A percentile compares a stretch with the other conserved stretches of the same genome.
These are phyloP conservation scores for Camponotus vicinus DNA, from an alignment of 1,140 invertebrate species.

Conservation along the genomic window DNA sequence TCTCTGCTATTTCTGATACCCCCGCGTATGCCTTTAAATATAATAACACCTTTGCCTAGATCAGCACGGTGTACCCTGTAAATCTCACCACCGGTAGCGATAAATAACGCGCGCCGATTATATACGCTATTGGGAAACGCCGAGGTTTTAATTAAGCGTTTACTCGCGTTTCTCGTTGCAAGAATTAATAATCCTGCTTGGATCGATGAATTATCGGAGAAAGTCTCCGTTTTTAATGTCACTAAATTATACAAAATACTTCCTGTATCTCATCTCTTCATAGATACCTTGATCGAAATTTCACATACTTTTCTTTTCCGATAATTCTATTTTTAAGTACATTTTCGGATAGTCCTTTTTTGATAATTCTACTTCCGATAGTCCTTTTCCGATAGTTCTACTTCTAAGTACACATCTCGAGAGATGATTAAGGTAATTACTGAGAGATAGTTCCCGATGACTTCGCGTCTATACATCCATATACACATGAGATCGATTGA, in stretches of 20 bases:
- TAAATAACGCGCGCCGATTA: constrained; percentile 57
- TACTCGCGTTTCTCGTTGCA: constrained; percentile 26
- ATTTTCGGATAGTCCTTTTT: background rate
- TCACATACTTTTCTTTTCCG: constrained; percentile 15
- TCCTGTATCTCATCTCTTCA: background rate
- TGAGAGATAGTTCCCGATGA: constrained; percentile 7
- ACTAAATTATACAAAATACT: background rate
- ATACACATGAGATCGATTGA: background rate
- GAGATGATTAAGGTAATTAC: constrained; percentile 23
- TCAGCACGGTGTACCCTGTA: constrained; percentile 20
- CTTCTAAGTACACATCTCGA: background rate
- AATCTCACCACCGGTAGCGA: constrained; percentile 14
- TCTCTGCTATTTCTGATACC: constrained; percentile 18
- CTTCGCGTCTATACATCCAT: background rate
- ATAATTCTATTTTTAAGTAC: background rate
- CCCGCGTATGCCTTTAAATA: constrained; percentile 19
- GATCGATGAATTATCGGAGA: constrained; percentile 3
- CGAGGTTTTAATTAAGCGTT: constrained; percentile 44
- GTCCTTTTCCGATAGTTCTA: background rate
- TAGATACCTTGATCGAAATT: background rate
- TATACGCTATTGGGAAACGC: constrained; percentile 12
- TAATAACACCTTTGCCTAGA: constrained; percentile 51
- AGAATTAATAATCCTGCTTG: constrained; percentile 17
- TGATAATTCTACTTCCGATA: background rate
- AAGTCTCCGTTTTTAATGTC: background rate